Evolutionary conservation across 2,797 vertebrate species (phyloP).

Genomic region (Coilia nasus): DNA sequence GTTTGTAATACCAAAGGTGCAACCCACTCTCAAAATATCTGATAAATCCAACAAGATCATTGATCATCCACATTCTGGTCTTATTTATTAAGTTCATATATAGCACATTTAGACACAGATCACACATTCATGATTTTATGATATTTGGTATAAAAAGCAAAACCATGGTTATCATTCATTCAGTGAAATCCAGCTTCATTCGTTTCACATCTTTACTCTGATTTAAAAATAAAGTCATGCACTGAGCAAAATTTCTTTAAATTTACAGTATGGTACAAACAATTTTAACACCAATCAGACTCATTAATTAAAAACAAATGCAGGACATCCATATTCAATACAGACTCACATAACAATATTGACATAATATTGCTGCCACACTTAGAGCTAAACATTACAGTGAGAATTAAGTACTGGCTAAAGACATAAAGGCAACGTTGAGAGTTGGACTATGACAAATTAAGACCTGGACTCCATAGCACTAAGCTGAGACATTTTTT

Average conservation of each 20-base stretch:
- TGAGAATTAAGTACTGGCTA: conserved; percentile 35
- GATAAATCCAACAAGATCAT: not conserved
- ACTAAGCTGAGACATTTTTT: not conserved
- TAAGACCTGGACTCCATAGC: not conserved
- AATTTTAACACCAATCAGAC: conserved; percentile 63
- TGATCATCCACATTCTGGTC: conserved; percentile 48
- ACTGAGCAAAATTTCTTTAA: conserved; percentile 64
- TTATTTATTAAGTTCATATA: conserved; percentile 55
- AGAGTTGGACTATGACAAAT: conserved; percentile 18
- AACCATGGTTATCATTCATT: conserved; percentile 51
- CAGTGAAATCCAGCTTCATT: conserved; percentile 54
- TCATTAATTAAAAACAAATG: conserved; percentile 46
- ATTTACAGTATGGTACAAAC: conserved; percentile 74
- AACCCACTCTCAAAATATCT: not conserved
- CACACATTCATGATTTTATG: conserved; percentile 50
- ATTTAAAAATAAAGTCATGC: conserved; percentile 82
- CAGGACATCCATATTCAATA: conserved; percentile 42
- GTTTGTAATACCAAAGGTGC: not conserved
- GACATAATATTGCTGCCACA: conserved; percentile 71
- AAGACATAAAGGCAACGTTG: conserved; percentile 32
- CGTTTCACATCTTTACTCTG: conserved; percentile 50
- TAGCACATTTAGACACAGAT: conserved; percentile 37
- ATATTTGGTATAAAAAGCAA: conserved; percentile 58
- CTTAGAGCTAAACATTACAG: conserved; percentile 58
- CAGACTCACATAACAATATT: conserved; percentile 50